Conservation (phyloP, 2,113 vertebrate genomes). For the Pandion haliaetus region DNA sequence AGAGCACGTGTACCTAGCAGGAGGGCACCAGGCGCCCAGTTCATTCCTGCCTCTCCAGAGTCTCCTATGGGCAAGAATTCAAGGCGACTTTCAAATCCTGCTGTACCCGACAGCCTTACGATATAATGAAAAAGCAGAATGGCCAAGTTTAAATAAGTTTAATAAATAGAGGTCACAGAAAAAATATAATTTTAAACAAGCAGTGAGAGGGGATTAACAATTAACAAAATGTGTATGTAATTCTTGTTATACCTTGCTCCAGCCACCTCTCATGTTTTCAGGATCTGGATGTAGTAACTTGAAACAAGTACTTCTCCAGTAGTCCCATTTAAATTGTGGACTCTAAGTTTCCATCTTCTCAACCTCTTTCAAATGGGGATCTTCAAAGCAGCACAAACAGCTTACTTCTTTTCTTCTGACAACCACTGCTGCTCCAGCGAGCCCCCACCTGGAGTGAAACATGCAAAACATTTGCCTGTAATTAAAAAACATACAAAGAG, state of each 20-base stretch:
- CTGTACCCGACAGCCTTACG: background rate
- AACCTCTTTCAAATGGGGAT: background rate
- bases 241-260: background rate
- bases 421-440: background rate
- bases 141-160: background rate
- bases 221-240: rapidly evolving
- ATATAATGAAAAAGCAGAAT: background rate
- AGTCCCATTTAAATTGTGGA: rapidly evolving
- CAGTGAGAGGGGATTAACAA: background rate
- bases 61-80: background rate
- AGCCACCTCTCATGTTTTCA: background rate
- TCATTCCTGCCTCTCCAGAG: background rate
- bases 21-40: background rate
- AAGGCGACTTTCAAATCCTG: rapidly evolving
- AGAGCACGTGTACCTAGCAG: rapidly evolving
- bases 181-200: background rate
- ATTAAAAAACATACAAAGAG: background rate
- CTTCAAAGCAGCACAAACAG: background rate
- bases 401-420: background rate
- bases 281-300: too few relatives aligned
- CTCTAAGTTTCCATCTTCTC: background rate
- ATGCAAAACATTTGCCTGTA: background rate
- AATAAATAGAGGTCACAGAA: background rate
- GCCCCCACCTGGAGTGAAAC: background rate
- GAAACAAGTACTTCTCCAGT: background rate